phyloP scores from a whole-genome alignment of 1,140 invertebrate species.

The Drosophila funebris region DNA sequence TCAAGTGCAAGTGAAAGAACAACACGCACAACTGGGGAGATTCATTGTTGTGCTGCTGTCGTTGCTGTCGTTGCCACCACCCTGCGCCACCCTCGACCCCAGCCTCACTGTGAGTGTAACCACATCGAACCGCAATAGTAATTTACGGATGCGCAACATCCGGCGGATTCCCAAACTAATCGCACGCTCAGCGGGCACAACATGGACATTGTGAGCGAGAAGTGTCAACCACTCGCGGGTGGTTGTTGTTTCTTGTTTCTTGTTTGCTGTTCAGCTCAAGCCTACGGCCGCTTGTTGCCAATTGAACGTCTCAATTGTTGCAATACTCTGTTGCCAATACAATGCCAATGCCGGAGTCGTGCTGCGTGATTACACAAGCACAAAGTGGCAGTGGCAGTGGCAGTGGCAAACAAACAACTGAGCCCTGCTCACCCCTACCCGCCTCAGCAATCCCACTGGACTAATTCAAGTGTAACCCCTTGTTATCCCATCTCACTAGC shows the following conservation, averaged over 20 bases:
- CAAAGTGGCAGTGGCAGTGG: slow-evolving; percentile 31
- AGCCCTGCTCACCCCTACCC: slow-evolving; percentile 6
- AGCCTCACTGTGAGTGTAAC: slow-evolving; percentile 14
- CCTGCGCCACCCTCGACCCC: not conserved
- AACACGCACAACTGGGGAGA: slow-evolving; percentile 73
- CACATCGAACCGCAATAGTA: slow-evolving; percentile 77
- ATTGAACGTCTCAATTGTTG: slow-evolving; percentile 80
- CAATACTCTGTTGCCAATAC: no score
- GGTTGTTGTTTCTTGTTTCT: slow-evolving; percentile 35
- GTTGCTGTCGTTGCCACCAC: no score
- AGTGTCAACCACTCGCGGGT: slow-evolving; percentile 43
- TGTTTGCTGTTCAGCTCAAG: slow-evolving; percentile 41
- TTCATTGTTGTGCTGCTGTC: slow-evolving; percentile 15
- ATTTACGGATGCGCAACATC: slow-evolving; percentile 75
- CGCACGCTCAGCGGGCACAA: slow-evolving; percentile 61
- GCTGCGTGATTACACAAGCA: slow-evolving; percentile 67
- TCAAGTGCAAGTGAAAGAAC: slow-evolving; percentile 77
- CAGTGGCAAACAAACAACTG: slow-evolving; percentile 46
- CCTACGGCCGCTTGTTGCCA: slow-evolving; percentile 57
- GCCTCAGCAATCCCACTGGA: slow-evolving; percentile 59
- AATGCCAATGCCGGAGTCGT: slow-evolving; percentile 37
- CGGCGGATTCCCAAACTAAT: slow-evolving; percentile 76
- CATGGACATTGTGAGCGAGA: not conserved
- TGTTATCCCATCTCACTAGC: slow-evolving; percentile 59
- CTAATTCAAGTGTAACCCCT: slow-evolving; percentile 79